phyloP scores from a whole-genome alignment of 2,113 vertebrate genomes.

The Oryzias melastigma region DNA sequence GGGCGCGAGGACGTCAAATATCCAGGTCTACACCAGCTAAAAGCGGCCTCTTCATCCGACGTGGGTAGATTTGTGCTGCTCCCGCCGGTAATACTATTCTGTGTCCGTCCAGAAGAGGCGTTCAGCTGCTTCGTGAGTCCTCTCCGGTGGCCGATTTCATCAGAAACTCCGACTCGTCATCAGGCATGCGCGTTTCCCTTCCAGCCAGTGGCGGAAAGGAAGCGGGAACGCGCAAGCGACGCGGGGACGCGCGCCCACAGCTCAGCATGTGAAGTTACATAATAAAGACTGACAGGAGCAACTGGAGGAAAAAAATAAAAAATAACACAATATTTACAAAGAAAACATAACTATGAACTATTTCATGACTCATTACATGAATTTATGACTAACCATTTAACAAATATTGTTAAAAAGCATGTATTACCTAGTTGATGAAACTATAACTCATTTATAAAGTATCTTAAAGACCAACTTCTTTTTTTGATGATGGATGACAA shows the following conservation, averaged over 20 bases:
- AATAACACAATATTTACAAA: not conserved
- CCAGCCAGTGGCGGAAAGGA: slow-evolving; percentile 30
- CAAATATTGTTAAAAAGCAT: no score
- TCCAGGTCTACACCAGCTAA: not conserved
- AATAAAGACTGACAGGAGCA: not conserved
- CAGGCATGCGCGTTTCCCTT: not conserved
- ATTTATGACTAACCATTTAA: no score
- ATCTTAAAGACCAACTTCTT: no score
- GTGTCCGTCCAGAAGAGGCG: not conserved
- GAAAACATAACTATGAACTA: not conserved
- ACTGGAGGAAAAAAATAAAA: not conserved
- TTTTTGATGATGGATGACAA: no score
- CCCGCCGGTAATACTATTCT: not conserved
- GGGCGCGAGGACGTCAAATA: not conserved
- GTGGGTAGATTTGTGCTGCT: no score
- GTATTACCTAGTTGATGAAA: no score
- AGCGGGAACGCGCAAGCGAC: slow-evolving; percentile 13
- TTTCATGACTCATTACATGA: no score
- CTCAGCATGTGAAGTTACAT: no score
- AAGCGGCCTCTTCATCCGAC: fast-evolving
- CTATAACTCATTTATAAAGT: no score
- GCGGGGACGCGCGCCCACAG: not conserved
- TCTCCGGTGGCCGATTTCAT: slow-evolving; percentile 67
- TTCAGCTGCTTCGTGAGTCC: not conserved
- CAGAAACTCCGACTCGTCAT: slow-evolving; percentile 65